These are phyloP conservation scores for Gallinago jamesoni DNA, from an alignment of 2,113 vertebrate genomes.

Conservation along the genomic window DNA sequence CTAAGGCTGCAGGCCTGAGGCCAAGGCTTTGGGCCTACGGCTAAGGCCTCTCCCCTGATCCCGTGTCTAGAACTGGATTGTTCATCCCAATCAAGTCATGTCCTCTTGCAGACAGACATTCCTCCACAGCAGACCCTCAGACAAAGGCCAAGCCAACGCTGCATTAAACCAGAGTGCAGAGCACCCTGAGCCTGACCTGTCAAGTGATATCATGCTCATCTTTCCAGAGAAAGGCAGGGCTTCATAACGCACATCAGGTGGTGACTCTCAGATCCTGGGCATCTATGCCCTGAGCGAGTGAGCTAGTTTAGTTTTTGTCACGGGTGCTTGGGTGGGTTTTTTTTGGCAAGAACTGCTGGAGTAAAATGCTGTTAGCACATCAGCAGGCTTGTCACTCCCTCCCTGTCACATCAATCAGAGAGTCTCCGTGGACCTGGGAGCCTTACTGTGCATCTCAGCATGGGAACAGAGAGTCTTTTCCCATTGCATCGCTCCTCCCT, in stretches of 20 bases:
- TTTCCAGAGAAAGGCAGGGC: neutral
- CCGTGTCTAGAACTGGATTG: no score
- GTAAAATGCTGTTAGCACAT: conserved; percentile 34
- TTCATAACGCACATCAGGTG: conserved; percentile 28
- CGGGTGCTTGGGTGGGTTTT: conserved; percentile 27
- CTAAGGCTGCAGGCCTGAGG: no score
- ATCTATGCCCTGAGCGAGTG: neutral
- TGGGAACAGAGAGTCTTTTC: neutral
- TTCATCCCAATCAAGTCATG: no score
- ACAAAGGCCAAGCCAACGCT: neutral
- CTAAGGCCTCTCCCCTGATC: no score
- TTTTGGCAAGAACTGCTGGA: conserved; percentile 30
- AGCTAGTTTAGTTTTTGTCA: conserved; percentile 9
- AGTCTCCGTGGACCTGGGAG: neutral
- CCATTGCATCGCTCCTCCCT: rapidly evolving
- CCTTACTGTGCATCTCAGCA: neutral
- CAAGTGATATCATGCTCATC: neutral
- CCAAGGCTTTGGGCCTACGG: no score
- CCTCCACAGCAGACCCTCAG: neutral
- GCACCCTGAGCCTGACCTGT: neutral
- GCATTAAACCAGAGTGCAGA: conserved; percentile 3
- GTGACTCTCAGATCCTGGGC: neutral
- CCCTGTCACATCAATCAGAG: conserved; percentile 55
- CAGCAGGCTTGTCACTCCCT: conserved; percentile 51
- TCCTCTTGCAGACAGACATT: no score